Percentiles rank a stretch among this genome's conserved stretches.
These are phyloP conservation scores for Apogon hyalosoma DNA, from an alignment of 2,797 vertebrate species.

Conservation along the genomic window DNA sequence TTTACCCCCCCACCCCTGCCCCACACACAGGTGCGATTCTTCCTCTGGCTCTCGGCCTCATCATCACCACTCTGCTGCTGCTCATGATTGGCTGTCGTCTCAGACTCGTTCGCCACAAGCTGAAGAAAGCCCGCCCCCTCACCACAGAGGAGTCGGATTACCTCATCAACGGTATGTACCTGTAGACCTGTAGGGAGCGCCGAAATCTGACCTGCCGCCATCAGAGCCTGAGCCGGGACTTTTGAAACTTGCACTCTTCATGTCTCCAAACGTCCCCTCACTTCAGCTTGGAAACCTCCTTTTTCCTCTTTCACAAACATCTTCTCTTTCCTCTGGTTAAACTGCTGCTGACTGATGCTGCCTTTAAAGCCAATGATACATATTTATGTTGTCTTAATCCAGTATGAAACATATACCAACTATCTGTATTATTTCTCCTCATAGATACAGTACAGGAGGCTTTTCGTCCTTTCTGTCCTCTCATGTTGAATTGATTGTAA, in stretches of 20 bases:
- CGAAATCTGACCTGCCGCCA: not conserved
- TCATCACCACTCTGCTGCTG: conserved; percentile 93
- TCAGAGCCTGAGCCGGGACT: conserved; percentile 22
- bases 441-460: no score
- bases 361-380: conserved; percentile 40
- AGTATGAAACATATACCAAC: conserved; percentile 8
- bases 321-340: conserved; percentile 20
- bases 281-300: conserved; percentile 24
- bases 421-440: no score
- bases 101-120: conserved; percentile 90
- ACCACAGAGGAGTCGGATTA: conserved; percentile 98
- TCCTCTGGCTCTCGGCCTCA: conserved; percentile 92
- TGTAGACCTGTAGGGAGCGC: conserved; percentile 68
- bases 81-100: conserved; percentile 95
- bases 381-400: conserved; percentile 31
- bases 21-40: conserved; percentile 90
- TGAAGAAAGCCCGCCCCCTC: conserved; percentile 95
- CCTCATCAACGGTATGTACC: conserved; percentile 99
- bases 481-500: not conserved
- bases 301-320: conserved; percentile 30
- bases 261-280: conserved; percentile 30
- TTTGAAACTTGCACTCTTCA: conserved; percentile 33
- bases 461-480: not conserved
- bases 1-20: no score
- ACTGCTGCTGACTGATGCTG: conserved; percentile 41